A percentile compares a stretch with the other conserved stretches of the same genome.
Evolutionary conservation across 2,113 vertebrate genomes (phyloP).

Genomic region (Sander lucioperca): DNA sequence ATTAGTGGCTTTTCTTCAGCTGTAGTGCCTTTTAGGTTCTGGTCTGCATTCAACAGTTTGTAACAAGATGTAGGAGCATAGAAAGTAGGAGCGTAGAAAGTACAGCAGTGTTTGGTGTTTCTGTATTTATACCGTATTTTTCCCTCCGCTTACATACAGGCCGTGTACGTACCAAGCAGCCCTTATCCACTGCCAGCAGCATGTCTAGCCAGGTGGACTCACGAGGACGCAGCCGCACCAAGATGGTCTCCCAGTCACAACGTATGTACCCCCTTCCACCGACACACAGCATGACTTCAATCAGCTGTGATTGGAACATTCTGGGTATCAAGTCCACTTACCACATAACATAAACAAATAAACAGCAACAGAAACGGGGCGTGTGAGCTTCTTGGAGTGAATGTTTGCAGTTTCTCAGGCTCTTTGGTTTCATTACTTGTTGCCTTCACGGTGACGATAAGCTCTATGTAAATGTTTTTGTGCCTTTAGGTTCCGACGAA

Average conservation of each 20-base stretch:
- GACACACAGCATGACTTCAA: conserved; percentile 7
- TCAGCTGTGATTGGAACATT: conserved; percentile 12
- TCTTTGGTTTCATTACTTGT: conserved; percentile 59
- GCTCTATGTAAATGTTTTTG: conserved; percentile 84
- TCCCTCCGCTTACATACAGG: conserved; percentile 75
- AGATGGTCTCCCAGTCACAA: conserved; percentile 97
- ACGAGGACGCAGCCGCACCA: conserved; percentile 93
- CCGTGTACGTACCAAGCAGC: conserved; percentile 90
- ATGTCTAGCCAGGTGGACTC: conserved; percentile 91
- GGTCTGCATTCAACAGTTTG: conserved; percentile 16
- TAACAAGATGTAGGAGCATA: neutral
- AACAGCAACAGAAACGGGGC: conserved; percentile 9
- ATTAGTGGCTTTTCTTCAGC: conserved; percentile 27
- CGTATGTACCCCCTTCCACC: conserved; percentile 86
- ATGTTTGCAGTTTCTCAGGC: conserved; percentile 26
- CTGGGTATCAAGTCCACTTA: neutral
- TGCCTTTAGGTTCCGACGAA: conserved; percentile 97
- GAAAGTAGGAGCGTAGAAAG: no score
- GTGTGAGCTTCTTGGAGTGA: neutral
- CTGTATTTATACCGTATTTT: neutral
- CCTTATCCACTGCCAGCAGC: conserved; percentile 85
- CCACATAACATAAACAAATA: neutral
- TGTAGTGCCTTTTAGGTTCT: conserved; percentile 48
- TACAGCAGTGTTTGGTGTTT: neutral
- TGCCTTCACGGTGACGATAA: conserved; percentile 73